Base-by-base conservation (phyloP, 2,797 vertebrate species). In the Naso thynnoides region DNA sequence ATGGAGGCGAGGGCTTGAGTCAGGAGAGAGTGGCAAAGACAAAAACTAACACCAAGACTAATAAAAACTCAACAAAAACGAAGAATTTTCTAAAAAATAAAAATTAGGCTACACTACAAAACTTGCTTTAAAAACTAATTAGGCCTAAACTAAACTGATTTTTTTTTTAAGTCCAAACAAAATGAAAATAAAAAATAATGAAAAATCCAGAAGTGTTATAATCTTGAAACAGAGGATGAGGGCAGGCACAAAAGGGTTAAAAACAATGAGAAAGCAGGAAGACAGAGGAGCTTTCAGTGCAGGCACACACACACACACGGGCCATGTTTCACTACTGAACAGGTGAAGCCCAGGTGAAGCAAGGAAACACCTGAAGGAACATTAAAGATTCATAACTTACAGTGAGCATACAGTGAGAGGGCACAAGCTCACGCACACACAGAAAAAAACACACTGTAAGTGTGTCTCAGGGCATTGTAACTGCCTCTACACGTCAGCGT, bases 301-400 rank as follows among this genome's bases (percentile, higher is more conserved):
- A 48, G 41, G n/a, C 23, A 58, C 36, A 42, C 39, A 57, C 36
- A 73, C 29, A 41, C 53, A 65, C 39, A 75, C 6, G 42, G 21
- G 38, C 48, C 49, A 64, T 47, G 49, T 83, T 84, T 86, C 76
- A 82, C 44, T 41, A 41, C 18, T 49, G 75, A 57, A 81, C 73
- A 87, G 86, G 84, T 90, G 81, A 85, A 82, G 77, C 70, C 60
- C 56, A 27, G 45, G 73, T 67, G 79, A 77, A 82, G 85, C 73
- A 82, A 87, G 73, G 58, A 84, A 90, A 86, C 82, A 90, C 84
- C 89, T 86, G 78, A 85, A 82, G 87, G 70, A 78, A 74, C 85
- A 92, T 89, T 74, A 91, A 89, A 90, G 75, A 91, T 90, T 88
- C 63, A 92, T 78, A 27, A 70, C 23, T 67, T 72, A 75, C 71